phyloP scores from a whole-genome alignment of 2,888 invertebrate genomes.

The Cheilosia pagana region DNA sequence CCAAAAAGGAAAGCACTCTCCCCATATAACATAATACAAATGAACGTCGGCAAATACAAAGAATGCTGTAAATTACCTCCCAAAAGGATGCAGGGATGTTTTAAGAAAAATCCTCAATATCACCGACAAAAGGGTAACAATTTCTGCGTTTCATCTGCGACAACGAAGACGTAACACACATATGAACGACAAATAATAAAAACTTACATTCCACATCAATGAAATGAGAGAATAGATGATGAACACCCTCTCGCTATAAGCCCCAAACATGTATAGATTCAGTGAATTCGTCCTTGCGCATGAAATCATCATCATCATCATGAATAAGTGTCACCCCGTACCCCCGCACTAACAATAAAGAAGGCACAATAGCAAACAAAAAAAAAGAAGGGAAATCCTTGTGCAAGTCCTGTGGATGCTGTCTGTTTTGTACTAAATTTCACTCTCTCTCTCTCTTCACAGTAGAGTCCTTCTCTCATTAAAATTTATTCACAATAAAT shows the following conservation, averaged over 20 bases:
- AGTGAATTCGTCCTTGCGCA: slow-evolving; percentile 53
- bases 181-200: slow-evolving; percentile 1
- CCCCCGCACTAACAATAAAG: neutral
- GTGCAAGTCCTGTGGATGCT: slow-evolving; percentile 57
- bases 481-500: slow-evolving; percentile 39
- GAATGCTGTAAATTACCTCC: slow-evolving; percentile 43
- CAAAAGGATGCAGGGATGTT: slow-evolving; percentile 42
- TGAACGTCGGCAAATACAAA: slow-evolving; percentile 21
- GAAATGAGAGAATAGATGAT: slow-evolving; percentile 52
- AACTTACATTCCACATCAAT: slow-evolving; percentile 56
- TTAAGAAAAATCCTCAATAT: slow-evolving; percentile 31
- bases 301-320: slow-evolving; percentile 41
- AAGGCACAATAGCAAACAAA: neutral
- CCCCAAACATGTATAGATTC: slow-evolving; percentile 16
- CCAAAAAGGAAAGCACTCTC: neutral
- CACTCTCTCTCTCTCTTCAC: neutral
- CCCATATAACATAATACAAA: slow-evolving; percentile 5
- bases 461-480: slow-evolving; percentile 4
- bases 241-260: slow-evolving; percentile 26
- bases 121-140: slow-evolving; percentile 50
- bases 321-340: neutral
- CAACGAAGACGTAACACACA: slow-evolving; percentile 30
- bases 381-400: slow-evolving; percentile 5
- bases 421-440: slow-evolving; percentile 41
- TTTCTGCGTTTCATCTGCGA: slow-evolving; percentile 52